Evolutionary conservation across 2,888 invertebrate species (phyloP).

Genomic region (Girardia tigrina): DNA sequence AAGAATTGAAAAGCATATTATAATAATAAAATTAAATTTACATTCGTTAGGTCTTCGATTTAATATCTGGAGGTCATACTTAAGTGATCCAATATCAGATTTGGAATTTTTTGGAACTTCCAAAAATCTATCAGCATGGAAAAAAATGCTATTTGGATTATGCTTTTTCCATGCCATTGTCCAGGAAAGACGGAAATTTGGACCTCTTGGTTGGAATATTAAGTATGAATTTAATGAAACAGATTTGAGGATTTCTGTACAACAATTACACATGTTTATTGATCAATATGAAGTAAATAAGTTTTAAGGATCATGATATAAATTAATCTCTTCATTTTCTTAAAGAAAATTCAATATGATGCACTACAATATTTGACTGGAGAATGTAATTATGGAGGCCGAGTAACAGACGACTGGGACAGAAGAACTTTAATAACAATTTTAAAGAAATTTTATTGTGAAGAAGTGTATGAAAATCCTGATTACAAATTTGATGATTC

Average conservation of each 20-base stretch:
- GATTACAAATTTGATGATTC: conserved; percentile 44
- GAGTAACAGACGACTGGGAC: conserved; percentile 53
- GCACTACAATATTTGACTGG: conserved; percentile 53
- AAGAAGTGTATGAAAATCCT: conserved; percentile 41
- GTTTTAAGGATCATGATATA: neutral
- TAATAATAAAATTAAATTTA: too few relatives aligned
- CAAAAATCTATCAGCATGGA: conserved; percentile 41
- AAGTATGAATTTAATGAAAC: conserved; percentile 54
- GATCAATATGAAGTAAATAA: conserved; percentile 51
- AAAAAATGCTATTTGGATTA: conserved; percentile 51
- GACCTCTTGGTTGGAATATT: conserved; percentile 53
- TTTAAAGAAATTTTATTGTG: conserved; percentile 49
- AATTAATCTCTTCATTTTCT: conserved; percentile 38
- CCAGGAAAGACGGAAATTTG: conserved; percentile 53
- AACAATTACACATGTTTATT: conserved; percentile 52
- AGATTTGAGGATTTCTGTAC: conserved; percentile 52
- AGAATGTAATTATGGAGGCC: conserved; percentile 54
- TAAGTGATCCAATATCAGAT: conserved; percentile 51
- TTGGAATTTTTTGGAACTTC: conserved; percentile 59
- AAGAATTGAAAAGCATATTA: too few relatives aligned
- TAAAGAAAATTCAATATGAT: conserved; percentile 51
- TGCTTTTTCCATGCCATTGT: conserved; percentile 54
- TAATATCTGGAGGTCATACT: conserved; percentile 50
- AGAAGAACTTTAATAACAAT: conserved; percentile 51
- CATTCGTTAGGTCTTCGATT: conserved; percentile 44